Conservation (phyloP, 2,888 invertebrate genomes). For the Nezara viridula region DNA sequence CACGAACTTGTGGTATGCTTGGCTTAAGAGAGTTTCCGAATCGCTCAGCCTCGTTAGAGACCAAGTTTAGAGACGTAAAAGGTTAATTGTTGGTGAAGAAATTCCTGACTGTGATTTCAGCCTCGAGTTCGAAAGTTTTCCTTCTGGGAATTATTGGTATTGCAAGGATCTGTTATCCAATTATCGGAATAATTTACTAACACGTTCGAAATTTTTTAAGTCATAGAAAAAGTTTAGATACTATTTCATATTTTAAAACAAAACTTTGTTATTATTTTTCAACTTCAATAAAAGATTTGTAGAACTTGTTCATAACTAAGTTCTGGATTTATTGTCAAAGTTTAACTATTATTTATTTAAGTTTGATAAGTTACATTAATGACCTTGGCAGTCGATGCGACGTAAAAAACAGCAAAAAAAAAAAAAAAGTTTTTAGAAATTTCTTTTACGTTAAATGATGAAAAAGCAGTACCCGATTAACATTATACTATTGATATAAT, state of each 20-base stretch:
- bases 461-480: no score
- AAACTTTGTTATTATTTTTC: no score
- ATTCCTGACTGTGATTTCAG: neutral
- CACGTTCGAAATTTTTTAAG: neutral
- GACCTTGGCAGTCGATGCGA: no score
- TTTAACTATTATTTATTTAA: no score
- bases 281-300: no score
- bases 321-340: no score
- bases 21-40: neutral
- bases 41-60: neutral
- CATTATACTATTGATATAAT: no score
- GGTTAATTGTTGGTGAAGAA: constrained; percentile 12
- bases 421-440: no score
- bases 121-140: neutral
- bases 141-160: neutral
- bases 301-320: no score
- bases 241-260: neutral
- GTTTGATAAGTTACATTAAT: no score
- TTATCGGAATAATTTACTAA: neutral
- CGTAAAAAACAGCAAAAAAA: no score
- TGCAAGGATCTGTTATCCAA: neutral
- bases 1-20: neutral
- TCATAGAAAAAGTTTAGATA: neutral
- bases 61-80: constrained; percentile 7
- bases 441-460: no score